phyloP scores from a whole-genome alignment of 1,140 invertebrate species.

The Diabrotica undecimpunctata region DNA sequence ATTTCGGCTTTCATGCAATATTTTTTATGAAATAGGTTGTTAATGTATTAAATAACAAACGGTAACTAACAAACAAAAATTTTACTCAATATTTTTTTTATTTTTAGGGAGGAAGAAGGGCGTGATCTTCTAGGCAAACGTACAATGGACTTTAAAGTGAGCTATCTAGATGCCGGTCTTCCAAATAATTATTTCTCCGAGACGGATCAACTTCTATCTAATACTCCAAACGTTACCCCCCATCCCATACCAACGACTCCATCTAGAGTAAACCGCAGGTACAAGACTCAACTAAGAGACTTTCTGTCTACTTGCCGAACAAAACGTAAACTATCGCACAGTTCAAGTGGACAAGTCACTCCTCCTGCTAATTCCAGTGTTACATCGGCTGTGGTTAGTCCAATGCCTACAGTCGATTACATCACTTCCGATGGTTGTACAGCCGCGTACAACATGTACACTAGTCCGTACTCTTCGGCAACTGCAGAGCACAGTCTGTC shows the following conservation, averaged over 20 bases:
- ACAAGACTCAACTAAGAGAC: conserved; percentile 89
- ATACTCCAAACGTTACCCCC: conserved; percentile 52
- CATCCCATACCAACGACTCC: conserved; percentile 58
- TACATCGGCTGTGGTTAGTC: conserved; percentile 43
- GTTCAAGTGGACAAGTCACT: conserved; percentile 44
- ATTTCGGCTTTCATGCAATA: too few relatives aligned
- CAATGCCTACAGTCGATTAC: conserved; percentile 59
- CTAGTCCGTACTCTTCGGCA: conserved; percentile 70
- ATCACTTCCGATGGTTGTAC: conserved; percentile 62
- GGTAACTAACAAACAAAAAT: not conserved
- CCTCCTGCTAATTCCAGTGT: conserved; percentile 39
- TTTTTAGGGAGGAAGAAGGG: conserved; percentile 91
- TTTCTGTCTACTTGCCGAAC: conserved; percentile 88
- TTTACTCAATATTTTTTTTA: not conserved
- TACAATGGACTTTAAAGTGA: conserved; percentile 98
- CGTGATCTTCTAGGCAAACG: conserved; percentile 92
- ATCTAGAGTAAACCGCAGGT: conserved; percentile 76
- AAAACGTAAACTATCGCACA: conserved; percentile 73
- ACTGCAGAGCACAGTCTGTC: conserved; percentile 61
- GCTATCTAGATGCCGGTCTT: conserved; percentile 88
- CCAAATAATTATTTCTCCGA: conserved; percentile 88
- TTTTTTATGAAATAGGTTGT: too few relatives aligned
- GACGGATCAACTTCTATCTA: conserved; percentile 70
- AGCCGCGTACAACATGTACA: conserved; percentile 76
- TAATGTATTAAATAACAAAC: too few relatives aligned